A percentile compares a stretch with the other conserved stretches of the same genome.
Conservation (phyloP, 2,113 vertebrate species). For the Colius striatus region DNA sequence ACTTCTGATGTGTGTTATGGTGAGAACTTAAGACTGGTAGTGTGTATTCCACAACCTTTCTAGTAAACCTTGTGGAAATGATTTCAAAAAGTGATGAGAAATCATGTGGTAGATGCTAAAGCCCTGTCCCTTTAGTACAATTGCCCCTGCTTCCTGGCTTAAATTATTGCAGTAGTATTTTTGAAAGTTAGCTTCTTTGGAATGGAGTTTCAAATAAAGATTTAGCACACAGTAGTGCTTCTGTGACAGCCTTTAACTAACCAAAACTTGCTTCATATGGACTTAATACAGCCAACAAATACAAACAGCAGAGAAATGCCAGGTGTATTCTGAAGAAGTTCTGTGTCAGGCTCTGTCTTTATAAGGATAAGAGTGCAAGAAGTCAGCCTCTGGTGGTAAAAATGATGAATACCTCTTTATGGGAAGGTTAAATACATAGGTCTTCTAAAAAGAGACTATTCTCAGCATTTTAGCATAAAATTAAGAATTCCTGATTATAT, state of each 20-base stretch:
- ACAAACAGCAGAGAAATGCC: not conserved
- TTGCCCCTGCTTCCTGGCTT: not conserved
- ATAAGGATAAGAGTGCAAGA: not conserved
- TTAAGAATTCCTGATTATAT: not conserved
- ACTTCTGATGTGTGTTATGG: not conserved
- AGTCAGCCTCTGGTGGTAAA: not conserved
- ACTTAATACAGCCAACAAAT: not conserved
- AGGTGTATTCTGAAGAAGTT: fast-evolving
- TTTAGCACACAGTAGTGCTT: not conserved
- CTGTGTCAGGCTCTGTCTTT: not conserved
- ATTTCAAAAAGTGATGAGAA: not conserved
- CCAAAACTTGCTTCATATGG: not conserved
- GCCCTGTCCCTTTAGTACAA: not conserved
- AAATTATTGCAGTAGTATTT: not conserved
- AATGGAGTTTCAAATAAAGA: not conserved
- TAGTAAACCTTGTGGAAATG: not conserved
- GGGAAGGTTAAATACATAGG: not conserved
- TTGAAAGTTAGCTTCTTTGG: not conserved
- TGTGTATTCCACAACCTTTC: not conserved
- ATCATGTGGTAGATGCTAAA: not conserved
- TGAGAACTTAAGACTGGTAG: not conserved
- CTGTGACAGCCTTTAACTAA: not conserved
- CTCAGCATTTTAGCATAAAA: not conserved
- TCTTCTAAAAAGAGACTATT: not conserved
- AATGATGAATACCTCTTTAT: not conserved